These are phyloP conservation scores for Mamestra configurata DNA, from an alignment of 1,140 invertebrate species.

Conservation along the genomic window DNA sequence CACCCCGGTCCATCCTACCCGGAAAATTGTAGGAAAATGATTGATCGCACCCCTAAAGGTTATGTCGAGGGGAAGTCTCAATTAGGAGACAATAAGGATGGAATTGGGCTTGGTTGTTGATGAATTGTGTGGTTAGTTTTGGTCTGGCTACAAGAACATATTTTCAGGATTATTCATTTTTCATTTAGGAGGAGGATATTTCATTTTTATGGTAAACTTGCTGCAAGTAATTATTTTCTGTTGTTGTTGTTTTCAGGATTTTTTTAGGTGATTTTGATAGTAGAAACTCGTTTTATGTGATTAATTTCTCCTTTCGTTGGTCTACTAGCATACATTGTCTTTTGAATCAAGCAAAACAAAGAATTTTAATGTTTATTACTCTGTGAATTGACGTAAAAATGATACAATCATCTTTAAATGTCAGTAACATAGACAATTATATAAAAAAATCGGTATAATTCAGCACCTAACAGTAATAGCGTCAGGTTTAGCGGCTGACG, in stretches of 20 bases:
- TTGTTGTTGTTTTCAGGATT: no score
- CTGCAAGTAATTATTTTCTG: no score
- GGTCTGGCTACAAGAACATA: background rate
- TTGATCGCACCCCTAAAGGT: conserved; percentile 49
- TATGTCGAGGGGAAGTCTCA: conserved; percentile 9
- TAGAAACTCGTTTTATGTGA: no score
- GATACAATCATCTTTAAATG: background rate
- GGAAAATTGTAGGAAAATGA: conserved; percentile 38
- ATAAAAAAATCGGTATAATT: conserved; percentile 9
- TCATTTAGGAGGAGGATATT: no score
- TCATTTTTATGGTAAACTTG: no score
- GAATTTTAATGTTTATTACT: no score
- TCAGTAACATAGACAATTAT: background rate
- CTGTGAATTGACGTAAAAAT: no score
- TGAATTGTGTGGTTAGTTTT: background rate
- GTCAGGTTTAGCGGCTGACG: conserved; percentile 6
- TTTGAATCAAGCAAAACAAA: no score
- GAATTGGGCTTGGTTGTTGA: background rate
- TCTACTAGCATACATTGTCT: no score
- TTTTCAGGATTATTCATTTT: background rate
- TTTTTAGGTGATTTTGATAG: no score
- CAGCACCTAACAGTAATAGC: conserved; percentile 16
- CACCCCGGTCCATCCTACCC: conserved; percentile 52
- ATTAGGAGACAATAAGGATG: conserved; percentile 29
- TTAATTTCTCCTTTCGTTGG: no score